Percentiles rank a stretch among this genome's conserved stretches.
Conservation (phyloP, 2,113 vertebrate species). For the Etheostoma cragini region DNA sequence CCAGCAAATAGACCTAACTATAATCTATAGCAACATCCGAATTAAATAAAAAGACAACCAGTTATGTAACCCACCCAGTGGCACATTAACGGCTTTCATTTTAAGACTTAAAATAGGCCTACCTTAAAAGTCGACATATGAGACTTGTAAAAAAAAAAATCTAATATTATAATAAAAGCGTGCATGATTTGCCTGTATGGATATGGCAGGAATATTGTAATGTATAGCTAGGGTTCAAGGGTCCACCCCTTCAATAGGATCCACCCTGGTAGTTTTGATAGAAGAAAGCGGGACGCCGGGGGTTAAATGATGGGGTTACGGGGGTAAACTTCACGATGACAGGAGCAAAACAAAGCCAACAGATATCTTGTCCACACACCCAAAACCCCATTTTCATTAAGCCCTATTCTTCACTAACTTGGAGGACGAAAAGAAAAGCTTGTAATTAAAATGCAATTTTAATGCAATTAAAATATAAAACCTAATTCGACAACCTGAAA, state of each 20-base stretch:
- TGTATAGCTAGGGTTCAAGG: neutral
- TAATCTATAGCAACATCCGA: neutral
- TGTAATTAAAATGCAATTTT: no score
- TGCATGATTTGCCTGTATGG: neutral
- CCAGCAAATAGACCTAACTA: neutral
- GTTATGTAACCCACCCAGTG: neutral
- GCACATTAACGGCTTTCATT: neutral
- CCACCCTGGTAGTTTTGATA: neutral
- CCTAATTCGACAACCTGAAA: neutral
- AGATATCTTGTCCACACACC: neutral
- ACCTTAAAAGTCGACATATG: neutral
- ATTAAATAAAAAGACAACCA: neutral
- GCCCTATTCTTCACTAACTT: neutral
- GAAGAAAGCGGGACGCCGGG: neutral
- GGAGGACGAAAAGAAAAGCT: neutral
- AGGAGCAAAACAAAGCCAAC: constrained; percentile 20
- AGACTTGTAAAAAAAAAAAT: no score
- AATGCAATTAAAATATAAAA: neutral
- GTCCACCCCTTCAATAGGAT: neutral
- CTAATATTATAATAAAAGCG: neutral
- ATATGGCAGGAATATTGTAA: neutral
- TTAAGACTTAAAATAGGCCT: neutral
- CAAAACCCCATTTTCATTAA: neutral
- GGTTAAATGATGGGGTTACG: neutral
- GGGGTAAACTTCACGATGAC: constrained; percentile 31